Evolutionary conservation across 2,888 invertebrate genomes (phyloP).

Genomic region (Harpalus rufipes): DNA sequence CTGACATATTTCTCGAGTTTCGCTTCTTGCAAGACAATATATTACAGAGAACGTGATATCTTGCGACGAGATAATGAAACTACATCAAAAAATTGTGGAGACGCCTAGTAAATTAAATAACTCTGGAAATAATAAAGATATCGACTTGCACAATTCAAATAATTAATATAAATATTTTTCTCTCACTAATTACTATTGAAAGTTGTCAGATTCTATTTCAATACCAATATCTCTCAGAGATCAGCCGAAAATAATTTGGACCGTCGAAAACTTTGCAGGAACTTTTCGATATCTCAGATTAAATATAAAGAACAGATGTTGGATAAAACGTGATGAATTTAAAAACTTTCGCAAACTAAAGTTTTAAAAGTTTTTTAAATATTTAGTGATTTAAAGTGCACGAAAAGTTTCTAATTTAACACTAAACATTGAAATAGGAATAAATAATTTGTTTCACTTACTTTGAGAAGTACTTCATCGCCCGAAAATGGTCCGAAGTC

Average conservation of each 20-base stretch:
- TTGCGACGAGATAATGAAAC: background rate
- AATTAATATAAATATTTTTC: background rate
- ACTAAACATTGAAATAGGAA: background rate
- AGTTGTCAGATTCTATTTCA: background rate
- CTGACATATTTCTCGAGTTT: conserved; percentile 5
- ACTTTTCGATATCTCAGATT: background rate
- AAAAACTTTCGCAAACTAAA: conserved; percentile 6
- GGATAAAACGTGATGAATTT: background rate
- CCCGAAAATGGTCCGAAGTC: too few relatives aligned
- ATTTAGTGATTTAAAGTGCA: background rate
- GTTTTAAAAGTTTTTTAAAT: conserved; percentile 3
- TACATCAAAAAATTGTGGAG: background rate
- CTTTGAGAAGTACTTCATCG: too few relatives aligned
- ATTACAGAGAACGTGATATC: background rate
- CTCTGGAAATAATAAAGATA: too few relatives aligned
- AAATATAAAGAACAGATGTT: conserved; percentile 6
- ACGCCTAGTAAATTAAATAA: background rate
- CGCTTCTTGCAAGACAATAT: background rate
- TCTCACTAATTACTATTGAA: background rate
- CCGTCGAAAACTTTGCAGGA: background rate
- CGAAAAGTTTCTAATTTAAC: background rate
- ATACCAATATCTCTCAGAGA: background rate
- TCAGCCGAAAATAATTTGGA: background rate
- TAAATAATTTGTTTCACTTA: too few relatives aligned
- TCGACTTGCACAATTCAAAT: too few relatives aligned